A percentile compares a stretch with the other conserved stretches of the same genome.
phyloP scores from a whole-genome alignment of 2,888 invertebrate species.

The Chalcis sispes region DNA sequence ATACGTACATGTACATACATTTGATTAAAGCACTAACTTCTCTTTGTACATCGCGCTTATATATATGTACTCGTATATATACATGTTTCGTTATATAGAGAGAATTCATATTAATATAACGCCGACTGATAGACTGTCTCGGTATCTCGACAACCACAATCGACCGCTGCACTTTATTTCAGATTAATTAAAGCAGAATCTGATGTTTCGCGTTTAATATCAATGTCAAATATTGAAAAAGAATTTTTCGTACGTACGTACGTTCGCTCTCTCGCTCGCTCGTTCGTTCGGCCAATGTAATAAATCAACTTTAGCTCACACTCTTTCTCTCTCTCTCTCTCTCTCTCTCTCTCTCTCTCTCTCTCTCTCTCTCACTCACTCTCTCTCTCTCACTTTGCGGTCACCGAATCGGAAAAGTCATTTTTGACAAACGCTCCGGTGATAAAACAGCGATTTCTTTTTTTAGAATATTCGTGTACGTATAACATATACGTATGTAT shows the following conservation, averaged over 20 bases:
- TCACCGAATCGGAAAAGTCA: slow-evolving; percentile 15
- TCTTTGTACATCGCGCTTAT: background rate
- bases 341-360: background rate
- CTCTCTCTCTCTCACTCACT: background rate
- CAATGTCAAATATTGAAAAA: slow-evolving; percentile 10
- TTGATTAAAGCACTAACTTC: background rate
- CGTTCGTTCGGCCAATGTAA: background rate
- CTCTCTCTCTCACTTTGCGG: slow-evolving; percentile 3
- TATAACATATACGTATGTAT: background rate
- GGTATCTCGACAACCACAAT: background rate
- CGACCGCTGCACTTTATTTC: slow-evolving; percentile 22
- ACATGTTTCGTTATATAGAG: too few relatives aligned
- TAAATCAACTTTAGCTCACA: slow-evolving; percentile 34
- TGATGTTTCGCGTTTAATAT: slow-evolving; percentile 17
- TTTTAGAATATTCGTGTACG: background rate
- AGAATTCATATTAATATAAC: slow-evolving; percentile 1
- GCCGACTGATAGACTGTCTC: slow-evolving; percentile 4
- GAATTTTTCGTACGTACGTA: background rate
- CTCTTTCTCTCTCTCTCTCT: background rate
- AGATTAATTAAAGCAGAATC: slow-evolving; percentile 29
- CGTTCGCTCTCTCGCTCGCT: background rate
- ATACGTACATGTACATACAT: too few relatives aligned
- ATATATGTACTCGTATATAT: too few relatives aligned
- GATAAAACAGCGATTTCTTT: slow-evolving; percentile 14
- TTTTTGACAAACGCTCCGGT: slow-evolving; percentile 32